Evolutionary conservation across 1,140 invertebrate genomes (phyloP).

Genomic region (Holcopasites calliopsidis): DNA sequence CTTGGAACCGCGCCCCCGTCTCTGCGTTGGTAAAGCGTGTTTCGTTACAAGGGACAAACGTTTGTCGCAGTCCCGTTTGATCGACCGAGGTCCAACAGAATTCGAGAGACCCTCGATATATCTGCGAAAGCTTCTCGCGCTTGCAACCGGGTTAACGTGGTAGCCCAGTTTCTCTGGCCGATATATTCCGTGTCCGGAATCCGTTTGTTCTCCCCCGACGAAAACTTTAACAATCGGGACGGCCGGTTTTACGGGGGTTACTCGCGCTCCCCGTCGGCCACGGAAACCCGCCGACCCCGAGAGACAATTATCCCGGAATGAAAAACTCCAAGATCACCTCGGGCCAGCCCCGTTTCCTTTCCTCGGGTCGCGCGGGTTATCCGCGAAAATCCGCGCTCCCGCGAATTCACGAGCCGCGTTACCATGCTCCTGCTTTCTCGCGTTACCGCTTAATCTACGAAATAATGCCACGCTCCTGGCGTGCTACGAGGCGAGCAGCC

Average conservation of each 20-base stretch:
- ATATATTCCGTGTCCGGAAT: background rate
- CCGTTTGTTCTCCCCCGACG: background rate
- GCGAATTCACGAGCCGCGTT: background rate
- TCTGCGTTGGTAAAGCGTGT: background rate
- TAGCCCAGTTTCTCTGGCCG: background rate
- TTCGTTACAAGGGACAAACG: conserved; percentile 7
- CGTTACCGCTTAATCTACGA: conserved; percentile 21
- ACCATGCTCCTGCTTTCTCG: background rate
- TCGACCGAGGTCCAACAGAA: background rate
- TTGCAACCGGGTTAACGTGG: no score
- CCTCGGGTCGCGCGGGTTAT: background rate
- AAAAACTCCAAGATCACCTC: conserved; percentile 12
- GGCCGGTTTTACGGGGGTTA: background rate
- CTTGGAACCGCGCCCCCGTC: background rate
- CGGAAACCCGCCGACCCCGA: background rate
- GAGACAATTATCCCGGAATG: conserved; percentile 21
- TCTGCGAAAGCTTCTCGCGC: no score
- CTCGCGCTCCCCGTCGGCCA: background rate
- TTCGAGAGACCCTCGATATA: no score
- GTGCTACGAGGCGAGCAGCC: background rate
- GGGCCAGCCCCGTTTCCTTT: background rate
- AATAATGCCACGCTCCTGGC: conserved; percentile 2
- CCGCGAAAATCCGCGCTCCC: background rate
- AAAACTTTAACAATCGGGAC: conserved; percentile 15
- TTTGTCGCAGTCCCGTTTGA: background rate